Percentiles rank a stretch among this genome's conserved stretches.
Evolutionary conservation across 2,797 vertebrate species (phyloP).

Genomic region (Xiphorhynchus erythropygius): DNA sequence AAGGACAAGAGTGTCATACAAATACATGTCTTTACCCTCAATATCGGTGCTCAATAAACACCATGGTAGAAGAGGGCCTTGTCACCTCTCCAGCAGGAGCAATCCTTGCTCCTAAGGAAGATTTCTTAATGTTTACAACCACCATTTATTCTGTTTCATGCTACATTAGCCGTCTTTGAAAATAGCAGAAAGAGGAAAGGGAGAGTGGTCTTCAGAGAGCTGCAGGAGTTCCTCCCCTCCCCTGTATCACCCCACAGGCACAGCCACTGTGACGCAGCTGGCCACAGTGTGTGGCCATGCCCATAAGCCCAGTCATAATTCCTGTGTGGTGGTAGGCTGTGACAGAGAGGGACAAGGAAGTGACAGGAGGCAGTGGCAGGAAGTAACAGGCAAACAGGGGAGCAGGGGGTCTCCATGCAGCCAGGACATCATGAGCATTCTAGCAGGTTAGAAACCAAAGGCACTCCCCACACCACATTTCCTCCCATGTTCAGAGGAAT

Average conservation of each 20-base stretch:
- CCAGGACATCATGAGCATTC: fast-evolving
- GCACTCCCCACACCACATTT: not conserved
- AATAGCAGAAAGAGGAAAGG: not conserved
- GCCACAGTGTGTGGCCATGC: fast-evolving
- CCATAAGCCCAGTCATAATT: fast-evolving
- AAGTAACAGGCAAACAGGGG: not conserved
- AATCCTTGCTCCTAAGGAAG: not conserved
- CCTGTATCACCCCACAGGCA: not conserved
- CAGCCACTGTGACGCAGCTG: fast-evolving
- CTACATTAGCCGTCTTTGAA: not conserved
- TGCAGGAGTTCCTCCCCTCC: not conserved
- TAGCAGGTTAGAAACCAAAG: not conserved
- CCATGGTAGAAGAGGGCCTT: not conserved
- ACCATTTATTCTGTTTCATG: not conserved
- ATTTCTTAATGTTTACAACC: not conserved
- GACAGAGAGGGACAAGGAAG: not conserved
- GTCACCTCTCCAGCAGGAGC: not conserved
- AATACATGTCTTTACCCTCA: not conserved
- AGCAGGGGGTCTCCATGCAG: not conserved
- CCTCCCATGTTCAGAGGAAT: not conserved
- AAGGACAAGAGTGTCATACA: not conserved
- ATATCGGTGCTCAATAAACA: not conserved
- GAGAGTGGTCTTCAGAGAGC: not conserved
- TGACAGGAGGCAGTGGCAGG: not conserved
- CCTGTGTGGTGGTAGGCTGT: not conserved